Evolutionary conservation across 2,113 vertebrate genomes (phyloP).

Genomic region (Alaudala cheleensis): DNA sequence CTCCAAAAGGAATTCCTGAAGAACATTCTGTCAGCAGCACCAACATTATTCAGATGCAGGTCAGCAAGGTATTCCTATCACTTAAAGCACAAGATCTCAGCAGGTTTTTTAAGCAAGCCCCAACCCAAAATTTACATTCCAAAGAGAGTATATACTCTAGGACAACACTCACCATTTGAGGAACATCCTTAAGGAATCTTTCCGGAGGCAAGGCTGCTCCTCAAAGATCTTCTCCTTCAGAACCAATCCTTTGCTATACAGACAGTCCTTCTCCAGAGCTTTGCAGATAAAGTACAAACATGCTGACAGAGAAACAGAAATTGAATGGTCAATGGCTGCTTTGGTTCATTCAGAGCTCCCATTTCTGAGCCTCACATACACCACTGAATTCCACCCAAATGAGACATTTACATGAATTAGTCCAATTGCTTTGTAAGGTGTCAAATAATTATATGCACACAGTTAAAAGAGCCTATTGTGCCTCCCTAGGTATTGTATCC

Average conservation of each 20-base stretch:
- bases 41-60: background rate
- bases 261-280: constrained; percentile 91
- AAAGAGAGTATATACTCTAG: background rate
- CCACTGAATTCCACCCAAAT: background rate
- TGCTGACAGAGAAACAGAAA: constrained; percentile 69
- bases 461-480: background rate
- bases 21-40: background rate
- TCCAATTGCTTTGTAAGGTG: background rate
- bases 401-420: background rate
- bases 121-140: background rate
- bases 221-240: constrained; percentile 95
- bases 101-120: background rate
- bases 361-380: background rate
- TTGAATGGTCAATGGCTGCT: background rate
- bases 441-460: background rate
- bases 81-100: background rate
- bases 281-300: constrained; percentile 96
- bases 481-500: background rate
- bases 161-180: constrained; percentile 83
- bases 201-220: constrained; percentile 91
- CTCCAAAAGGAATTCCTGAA: background rate
- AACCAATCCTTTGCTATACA: constrained; percentile 92
- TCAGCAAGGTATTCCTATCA: background rate
- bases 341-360: background rate
- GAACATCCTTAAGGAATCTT: constrained; percentile 93